Base-by-base conservation (phyloP, 2,888 invertebrate genomes). In the Encarsia formosa region DNA sequence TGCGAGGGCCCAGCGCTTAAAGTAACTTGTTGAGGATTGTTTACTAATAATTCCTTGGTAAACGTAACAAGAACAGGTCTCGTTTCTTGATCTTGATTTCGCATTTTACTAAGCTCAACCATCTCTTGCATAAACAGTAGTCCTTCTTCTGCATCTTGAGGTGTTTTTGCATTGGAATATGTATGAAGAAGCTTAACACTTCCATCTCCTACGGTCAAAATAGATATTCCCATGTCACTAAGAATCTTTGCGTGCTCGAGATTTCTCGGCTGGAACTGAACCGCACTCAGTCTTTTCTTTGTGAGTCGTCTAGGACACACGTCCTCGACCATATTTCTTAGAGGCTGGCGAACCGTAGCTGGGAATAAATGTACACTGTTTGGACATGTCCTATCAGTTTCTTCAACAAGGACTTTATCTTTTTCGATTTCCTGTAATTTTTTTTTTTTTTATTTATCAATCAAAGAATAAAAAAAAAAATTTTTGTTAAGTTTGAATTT, bases 61-160 rank as follows among this genome's bases (percentile, higher is more conserved):
- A 81, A 76, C 29, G 79, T 77, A 6, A 86, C 78, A 23, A 76
- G 70, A 35, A 78, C 79, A 3, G 82, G 79, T 16, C 77, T 71
- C 1, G 78, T 77, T 54, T 86, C 86, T 2, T 78, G 69, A 58
- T 79, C 77, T 53, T 78, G 77, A 8, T 29, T 8, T 29, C 29
- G 29, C 55, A 86, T 75, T 61, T 88, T 88, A 45, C 91, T 91
- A 60, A 94, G 77, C 68, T 93, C 91, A 1, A 93, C 83, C 92
- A 98, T 95, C 76, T 98, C 97, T 67, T 92, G 90, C 94, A 98
- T 96, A 71, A 98, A 97, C 13, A 89, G 79, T 29, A 94, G 77
- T 0, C 98, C 97, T 76, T 95, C 91, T 63, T 93, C 90, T 0
- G 92, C 96, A 69, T 93, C 90, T 62, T 87, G 85, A 0, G 87